Evolutionary conservation across 2,113 vertebrate genomes (phyloP).

Genomic region (Sinocyclocheilus anshuiensis): DNA sequence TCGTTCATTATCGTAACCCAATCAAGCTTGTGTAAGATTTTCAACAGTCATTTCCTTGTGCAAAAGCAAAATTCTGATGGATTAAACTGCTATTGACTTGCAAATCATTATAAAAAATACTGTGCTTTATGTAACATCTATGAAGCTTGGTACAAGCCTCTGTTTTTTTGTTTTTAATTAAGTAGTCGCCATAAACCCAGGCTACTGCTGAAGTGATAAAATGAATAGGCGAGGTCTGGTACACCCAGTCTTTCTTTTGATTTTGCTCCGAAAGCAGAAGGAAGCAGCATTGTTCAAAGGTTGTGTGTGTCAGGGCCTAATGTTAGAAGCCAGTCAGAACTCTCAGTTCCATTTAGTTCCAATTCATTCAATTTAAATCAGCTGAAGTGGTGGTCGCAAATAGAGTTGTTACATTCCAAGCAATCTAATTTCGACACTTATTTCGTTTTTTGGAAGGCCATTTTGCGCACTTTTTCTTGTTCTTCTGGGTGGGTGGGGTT

Average conservation of each 20-base stretch:
- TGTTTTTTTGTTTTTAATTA: neutral
- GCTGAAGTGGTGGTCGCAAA: neutral
- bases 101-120: neutral
- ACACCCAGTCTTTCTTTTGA: neutral
- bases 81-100: neutral
- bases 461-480: neutral
- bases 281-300: neutral
- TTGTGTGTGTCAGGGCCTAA: slow-evolving; percentile 6
- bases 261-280: slow-evolving; percentile 22
- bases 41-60: neutral
- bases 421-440: neutral
- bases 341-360: slow-evolving; percentile 22
- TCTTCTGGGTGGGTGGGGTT: slow-evolving; percentile 3
- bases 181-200: neutral
- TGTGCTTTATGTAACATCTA: neutral
- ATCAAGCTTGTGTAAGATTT: neutral
- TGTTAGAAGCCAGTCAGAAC: slow-evolving; percentile 17
- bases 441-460: neutral
- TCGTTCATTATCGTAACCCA: neutral
- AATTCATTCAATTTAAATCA: slow-evolving; percentile 24
- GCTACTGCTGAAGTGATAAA: neutral
- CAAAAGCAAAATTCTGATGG: neutral
- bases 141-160: neutral
- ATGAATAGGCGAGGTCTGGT: neutral
- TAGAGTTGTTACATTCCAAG: neutral